These are phyloP conservation scores for Bombus difficillimus DNA, from an alignment of 1,140 invertebrate species.

Conservation along the genomic window DNA sequence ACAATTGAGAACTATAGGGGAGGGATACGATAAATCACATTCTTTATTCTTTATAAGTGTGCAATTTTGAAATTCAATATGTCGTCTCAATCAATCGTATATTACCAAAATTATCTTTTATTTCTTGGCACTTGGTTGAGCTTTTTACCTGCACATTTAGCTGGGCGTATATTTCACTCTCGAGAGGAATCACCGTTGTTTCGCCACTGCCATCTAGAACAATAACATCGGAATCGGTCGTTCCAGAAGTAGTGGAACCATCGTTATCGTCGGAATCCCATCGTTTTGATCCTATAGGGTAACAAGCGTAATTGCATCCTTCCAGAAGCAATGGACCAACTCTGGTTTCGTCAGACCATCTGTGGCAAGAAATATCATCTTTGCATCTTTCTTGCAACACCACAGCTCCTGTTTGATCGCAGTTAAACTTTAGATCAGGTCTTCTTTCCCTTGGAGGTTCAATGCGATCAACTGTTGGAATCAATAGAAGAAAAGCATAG, in stretches of 20 bases:
- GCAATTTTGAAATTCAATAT: too few species aligned
- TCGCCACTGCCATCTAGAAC: slow-evolving; percentile 68
- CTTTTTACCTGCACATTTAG: slow-evolving; percentile 27
- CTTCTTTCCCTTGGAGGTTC: slow-evolving; percentile 81
- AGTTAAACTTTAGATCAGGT: slow-evolving; percentile 87
- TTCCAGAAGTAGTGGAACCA: slow-evolving; percentile 11
- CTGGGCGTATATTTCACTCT: slow-evolving; percentile 58
- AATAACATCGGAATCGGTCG: slow-evolving; percentile 1
- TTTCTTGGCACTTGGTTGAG: neutral
- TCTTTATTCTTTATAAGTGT: too few species aligned
- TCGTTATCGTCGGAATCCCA: slow-evolving; percentile 25
- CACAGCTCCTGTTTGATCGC: slow-evolving; percentile 85
- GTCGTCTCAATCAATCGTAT: too few species aligned
- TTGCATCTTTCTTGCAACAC: slow-evolving; percentile 88
- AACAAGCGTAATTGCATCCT: slow-evolving; percentile 85
- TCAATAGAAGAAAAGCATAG: slow-evolving; percentile 86
- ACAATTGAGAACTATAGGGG: neutral
- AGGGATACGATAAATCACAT: neutral
- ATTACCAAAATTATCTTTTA: too few species aligned
- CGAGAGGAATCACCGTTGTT: slow-evolving; percentile 68
- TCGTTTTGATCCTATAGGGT: slow-evolving; percentile 60
- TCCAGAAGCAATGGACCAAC: slow-evolving; percentile 82
- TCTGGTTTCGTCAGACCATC: slow-evolving; percentile 85
- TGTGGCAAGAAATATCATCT: slow-evolving; percentile 85
- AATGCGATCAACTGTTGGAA: slow-evolving; percentile 85